phyloP scores from a whole-genome alignment of 2,113 vertebrate genomes.

The Pogona vitticeps region DNA sequence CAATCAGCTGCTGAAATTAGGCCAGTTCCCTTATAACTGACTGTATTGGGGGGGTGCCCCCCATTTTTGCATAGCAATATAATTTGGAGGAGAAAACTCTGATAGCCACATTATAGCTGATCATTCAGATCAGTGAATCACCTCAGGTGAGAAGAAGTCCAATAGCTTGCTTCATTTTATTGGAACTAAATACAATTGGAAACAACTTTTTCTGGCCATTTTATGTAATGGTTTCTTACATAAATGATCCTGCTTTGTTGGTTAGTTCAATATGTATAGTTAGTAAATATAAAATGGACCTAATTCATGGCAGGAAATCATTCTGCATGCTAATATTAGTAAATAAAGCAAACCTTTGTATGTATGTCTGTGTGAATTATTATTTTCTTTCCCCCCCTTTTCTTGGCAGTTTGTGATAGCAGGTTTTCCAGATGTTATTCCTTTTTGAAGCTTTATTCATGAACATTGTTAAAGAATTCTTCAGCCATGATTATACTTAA shows the following conservation, averaged over 20 bases:
- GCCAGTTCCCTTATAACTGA: neutral
- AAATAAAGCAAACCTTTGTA: slow-evolving; percentile 28
- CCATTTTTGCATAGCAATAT: neutral
- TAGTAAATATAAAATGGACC: slow-evolving; percentile 65
- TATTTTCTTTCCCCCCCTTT: neutral
- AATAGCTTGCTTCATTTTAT: neutral
- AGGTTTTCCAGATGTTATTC: slow-evolving; percentile 37
- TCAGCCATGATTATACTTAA: neutral
- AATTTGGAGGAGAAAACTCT: slow-evolving; percentile 2
- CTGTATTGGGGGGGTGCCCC: too few relatives aligned
- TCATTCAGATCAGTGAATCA: neutral
- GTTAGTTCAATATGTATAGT: slow-evolving; percentile 41
- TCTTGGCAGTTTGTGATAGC: slow-evolving; percentile 35
- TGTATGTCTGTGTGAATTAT: neutral
- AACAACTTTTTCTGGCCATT: neutral
- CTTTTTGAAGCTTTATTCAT: slow-evolving; percentile 22
- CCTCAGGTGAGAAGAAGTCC: neutral
- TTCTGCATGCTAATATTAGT: slow-evolving; percentile 30
- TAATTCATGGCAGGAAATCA: slow-evolving; percentile 36
- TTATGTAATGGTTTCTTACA: neutral
- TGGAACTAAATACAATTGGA: neutral
- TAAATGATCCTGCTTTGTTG: neutral
- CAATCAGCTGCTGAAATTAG: neutral
- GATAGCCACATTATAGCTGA: slow-evolving; percentile 32
- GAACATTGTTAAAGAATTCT: slow-evolving; percentile 31